These are phyloP conservation scores for Onthophagus sagittarius DNA, from an alignment of 2,888 invertebrate genomes.

Conservation along the genomic window DNA sequence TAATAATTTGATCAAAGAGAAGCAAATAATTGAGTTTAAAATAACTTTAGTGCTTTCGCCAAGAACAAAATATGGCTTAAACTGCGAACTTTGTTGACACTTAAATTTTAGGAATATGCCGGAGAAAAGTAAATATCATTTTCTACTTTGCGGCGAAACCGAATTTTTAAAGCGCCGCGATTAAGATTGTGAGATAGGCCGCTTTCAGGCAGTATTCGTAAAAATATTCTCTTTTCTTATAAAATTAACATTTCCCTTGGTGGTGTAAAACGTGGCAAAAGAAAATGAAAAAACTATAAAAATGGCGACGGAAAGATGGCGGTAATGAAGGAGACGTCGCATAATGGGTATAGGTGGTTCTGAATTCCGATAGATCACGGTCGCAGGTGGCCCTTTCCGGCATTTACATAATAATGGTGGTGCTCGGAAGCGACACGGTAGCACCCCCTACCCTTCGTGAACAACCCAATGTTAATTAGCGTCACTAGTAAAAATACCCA, in stretches of 20 bases:
- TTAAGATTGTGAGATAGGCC: not conserved
- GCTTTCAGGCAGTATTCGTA: not conserved
- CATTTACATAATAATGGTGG: constrained; percentile 30
- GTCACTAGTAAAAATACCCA: constrained; percentile 38
- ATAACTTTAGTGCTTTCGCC: no score
- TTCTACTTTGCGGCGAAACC: not conserved
- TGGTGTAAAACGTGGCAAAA: not conserved
- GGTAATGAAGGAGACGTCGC: not conserved
- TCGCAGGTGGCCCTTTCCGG: constrained; percentile 21
- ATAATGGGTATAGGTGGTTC: not conserved
- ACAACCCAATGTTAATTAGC: constrained; percentile 32
- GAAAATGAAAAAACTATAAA: not conserved
- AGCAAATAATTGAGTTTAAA: no score
- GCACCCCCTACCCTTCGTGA: constrained; percentile 21
- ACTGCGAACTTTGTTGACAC: no score
- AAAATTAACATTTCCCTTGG: not conserved
- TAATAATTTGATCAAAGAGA: not conserved
- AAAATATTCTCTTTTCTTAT: not conserved
- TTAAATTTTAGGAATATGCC: not conserved
- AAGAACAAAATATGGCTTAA: no score
- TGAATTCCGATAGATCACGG: constrained; percentile 24
- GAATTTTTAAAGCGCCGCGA: not conserved
- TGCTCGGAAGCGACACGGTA: constrained; percentile 13
- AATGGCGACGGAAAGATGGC: not conserved
- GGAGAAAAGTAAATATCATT: not conserved